Base-by-base conservation (phyloP, 1,140 invertebrate genomes). In the Cydia strobilella region DNA sequence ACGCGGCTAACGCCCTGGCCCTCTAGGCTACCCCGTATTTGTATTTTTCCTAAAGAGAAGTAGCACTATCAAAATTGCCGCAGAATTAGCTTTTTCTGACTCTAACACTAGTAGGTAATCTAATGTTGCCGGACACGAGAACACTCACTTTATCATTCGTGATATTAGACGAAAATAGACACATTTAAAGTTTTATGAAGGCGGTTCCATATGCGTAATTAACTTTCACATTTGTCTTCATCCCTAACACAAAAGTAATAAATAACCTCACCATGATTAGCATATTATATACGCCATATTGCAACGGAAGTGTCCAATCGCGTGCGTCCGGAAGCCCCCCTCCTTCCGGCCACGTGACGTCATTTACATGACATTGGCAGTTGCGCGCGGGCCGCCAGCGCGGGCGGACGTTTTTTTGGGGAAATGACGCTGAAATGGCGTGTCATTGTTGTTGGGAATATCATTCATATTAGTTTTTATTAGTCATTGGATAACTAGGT, bases 261-360 rank as follows among this genome's bases (percentile, higher is more conserved):
- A 90, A 91, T 84, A 78, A 87, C 90, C 86, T 85, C 82, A 89
- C 90, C 90, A 92, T 80, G 84, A 90, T 92, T 90, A 90, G 82
- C 89, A 91, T 91, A 91, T 87, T 91, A 89, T 82, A 72, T 86
- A 86, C 79, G 77, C 84, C n/a, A 81, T 89, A 84, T 89, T 88
- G 84, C 80, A 89, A 82, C 87, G 90, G 90, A 92, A 90, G 89
- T 92, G 88, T 85, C 89, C 90, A 92, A 92, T 92, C 86, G 88
- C 87, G 87, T 90, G 86, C 86, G 87, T 23, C 84, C 76, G 84
- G 84, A 86, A 86, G 88, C 88, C 89, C 87, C 86, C 84, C 85
- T 80, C 85, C 85, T 87, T 91, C 90, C 89, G 89, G 90, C 89
- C 90, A 84, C 89, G 90, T 91, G 90, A 91, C 89, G 87, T 89